Evolutionary conservation across 2,888 invertebrate species (phyloP), one percentile per base, ranked within the genome.

Genomic region (Torymus auratus): DNA sequence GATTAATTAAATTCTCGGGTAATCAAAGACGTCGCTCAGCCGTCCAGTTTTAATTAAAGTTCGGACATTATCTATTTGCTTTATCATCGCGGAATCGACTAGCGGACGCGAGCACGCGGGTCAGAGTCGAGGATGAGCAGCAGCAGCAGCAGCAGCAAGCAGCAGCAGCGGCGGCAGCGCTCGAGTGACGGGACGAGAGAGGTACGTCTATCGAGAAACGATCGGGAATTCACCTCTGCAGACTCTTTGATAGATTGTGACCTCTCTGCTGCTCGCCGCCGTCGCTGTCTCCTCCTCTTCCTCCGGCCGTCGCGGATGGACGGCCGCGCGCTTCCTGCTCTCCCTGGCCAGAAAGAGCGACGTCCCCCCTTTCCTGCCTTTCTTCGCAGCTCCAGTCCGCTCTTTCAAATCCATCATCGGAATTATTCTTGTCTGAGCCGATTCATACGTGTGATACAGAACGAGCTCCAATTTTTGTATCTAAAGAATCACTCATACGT

Each of bases 1-100:
- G 90, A 91, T 91, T 90, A 91, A 91, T 91, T 91, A 90, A 90
- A 91, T 90, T 91, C 90, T 90, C 89, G 89, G 87, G 88, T 91
- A 90, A 91, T 90, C 90, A 90, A 91, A 90, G 90, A 88, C 88
- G 91, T 91, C 91, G 89, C 88, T 91, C 91, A 90, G 88, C 88
- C 89, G 89, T 90, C 90, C 87, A 88, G 89, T 91, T 91, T 90
- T 90, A 91, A 90, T 90, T 90, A 91, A 91, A 90, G 87, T 91
- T 91, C 87, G 88, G 89, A 90, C 89, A 90, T 90, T 91, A 91
- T 91, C 91, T 90, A 90, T 90, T 91, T 91, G 90, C 90, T 90
- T 90, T 89, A 90, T 90, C 90, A 90, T 90, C 89, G 87, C 85
- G 84, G 87, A 88, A 86, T 88, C 86, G 89, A 88, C 88, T 88